A percentile compares a stretch with the other conserved stretches of the same genome.
Conservation (phyloP, 2,797 vertebrate species). For the Poeciliopsis turneri region DNA sequence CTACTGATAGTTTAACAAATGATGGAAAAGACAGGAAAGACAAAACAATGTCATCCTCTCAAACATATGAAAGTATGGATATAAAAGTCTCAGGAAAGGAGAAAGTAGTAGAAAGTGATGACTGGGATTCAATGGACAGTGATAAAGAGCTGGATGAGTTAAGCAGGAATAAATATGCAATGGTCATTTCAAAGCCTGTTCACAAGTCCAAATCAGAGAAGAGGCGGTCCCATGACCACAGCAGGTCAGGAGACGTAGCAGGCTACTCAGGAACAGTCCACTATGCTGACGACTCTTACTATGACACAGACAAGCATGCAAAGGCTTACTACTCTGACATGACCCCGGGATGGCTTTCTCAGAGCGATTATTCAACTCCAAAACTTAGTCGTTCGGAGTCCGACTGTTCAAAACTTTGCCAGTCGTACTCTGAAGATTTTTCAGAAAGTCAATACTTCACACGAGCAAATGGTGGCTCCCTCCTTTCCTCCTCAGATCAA, state of each 20-base stretch:
- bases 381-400: slow-evolving; percentile 98
- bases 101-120: slow-evolving; percentile 85
- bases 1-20: slow-evolving; percentile 92
- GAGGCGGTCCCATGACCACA: slow-evolving; percentile 83
- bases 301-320: slow-evolving; percentile 84
- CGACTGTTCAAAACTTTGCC: slow-evolving; percentile 97
- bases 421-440: slow-evolving; percentile 97
- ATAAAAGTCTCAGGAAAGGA: slow-evolving; percentile 89
- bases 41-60: slow-evolving; percentile 89
- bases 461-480: slow-evolving; percentile 90
- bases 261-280: slow-evolving; percentile 83
- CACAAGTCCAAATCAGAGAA: slow-evolving; percentile 85
- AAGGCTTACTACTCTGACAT: slow-evolving; percentile 85
- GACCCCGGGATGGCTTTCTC: slow-evolving; percentile 92
- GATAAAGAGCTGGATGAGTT: slow-evolving; percentile 93
- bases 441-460: slow-evolving; percentile 93
- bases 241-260: slow-evolving; percentile 78
- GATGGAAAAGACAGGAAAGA: slow-evolving; percentile 93
- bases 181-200: slow-evolving; percentile 87
- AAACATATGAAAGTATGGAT: slow-evolving; percentile 99
- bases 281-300: slow-evolving; percentile 82
- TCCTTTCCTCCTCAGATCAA: slow-evolving; percentile 94
- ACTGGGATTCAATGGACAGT: slow-evolving; percentile 93
- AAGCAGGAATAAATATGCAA: slow-evolving; percentile 91
- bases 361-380: slow-evolving; percentile 92